Percentiles rank a stretch among this genome's conserved stretches.
Evolutionary conservation across 2,888 invertebrate genomes (phyloP).

Genomic region (Sipha maydis): DNA sequence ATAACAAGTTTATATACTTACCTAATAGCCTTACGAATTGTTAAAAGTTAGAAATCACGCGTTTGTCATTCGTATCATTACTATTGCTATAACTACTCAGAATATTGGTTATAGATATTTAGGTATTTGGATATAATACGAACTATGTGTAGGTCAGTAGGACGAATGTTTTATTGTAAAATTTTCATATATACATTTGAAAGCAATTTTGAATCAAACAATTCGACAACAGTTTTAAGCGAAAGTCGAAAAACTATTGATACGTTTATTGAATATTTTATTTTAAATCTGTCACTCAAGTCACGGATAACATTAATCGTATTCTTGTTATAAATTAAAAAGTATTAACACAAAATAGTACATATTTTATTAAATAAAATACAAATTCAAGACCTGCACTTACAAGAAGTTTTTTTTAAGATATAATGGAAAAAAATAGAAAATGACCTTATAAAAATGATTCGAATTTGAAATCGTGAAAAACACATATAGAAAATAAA

Average conservation of each 20-base stretch:
- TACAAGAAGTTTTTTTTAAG: not conserved
- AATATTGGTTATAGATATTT: too few relatives aligned
- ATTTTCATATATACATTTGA: not conserved
- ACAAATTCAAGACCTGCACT: not conserved
- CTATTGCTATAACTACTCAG: too few relatives aligned
- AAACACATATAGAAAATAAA: too few relatives aligned
- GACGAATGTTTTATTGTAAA: not conserved
- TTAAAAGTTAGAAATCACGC: too few relatives aligned
- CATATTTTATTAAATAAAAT: not conserved
- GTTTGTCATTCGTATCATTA: too few relatives aligned
- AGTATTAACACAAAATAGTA: not conserved
- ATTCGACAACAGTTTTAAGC: not conserved
- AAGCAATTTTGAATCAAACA: not conserved
- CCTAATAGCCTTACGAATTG: too few relatives aligned
- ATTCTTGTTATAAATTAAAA: not conserved
- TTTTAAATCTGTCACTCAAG: not conserved
- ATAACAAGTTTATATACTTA: too few relatives aligned
- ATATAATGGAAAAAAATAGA: not conserved
- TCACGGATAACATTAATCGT: not conserved
- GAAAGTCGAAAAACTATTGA: not conserved
- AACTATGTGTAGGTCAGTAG: too few relatives aligned
- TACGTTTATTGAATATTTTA: not conserved
- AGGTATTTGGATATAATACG: too few relatives aligned
- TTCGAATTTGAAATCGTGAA: too few relatives aligned
- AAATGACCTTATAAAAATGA: not conserved